Percentiles rank a stretch among this genome's conserved stretches.
Conservation (phyloP, 1,140 invertebrate genomes). For the Piezodorus guildinii region DNA sequence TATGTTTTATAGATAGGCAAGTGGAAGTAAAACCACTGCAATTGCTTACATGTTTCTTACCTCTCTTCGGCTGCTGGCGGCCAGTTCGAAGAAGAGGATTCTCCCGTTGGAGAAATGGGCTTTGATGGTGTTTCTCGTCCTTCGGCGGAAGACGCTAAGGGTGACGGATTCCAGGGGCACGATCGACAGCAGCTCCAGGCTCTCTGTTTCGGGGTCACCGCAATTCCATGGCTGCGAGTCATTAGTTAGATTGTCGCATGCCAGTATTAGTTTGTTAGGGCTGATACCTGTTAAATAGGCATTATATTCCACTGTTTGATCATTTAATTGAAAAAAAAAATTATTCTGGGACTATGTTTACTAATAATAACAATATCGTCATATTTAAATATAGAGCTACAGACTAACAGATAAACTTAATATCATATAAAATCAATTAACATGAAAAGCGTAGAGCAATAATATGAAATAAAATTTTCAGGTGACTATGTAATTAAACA, state of each 20-base stretch:
- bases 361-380: too few relatives aligned
- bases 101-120: conserved; percentile 39
- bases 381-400: too few relatives aligned
- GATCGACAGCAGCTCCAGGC: conserved; percentile 43
- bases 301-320: background rate
- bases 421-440: too few relatives aligned
- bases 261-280: conserved; percentile 42
- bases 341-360: too few relatives aligned
- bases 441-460: too few relatives aligned
- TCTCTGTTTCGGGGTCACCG: conserved; percentile 42
- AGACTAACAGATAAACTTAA: too few relatives aligned
- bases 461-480: too few relatives aligned
- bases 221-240: conserved; percentile 26
- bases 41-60: conserved; percentile 30
- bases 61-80: conserved; percentile 34
- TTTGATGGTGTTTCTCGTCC: conserved; percentile 41
- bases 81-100: conserved; percentile 40
- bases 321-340: too few relatives aligned
- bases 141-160: conserved; percentile 43
- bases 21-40: too few relatives aligned
- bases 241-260: conserved; percentile 37
- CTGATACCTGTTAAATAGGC: conserved; percentile 37
- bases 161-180: conserved; percentile 43
- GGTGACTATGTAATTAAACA: too few relatives aligned
- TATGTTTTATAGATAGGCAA: too few relatives aligned